phyloP scores from a whole-genome alignment of 64 coral and sea anemone species.

The Actinia equina region DNA sequence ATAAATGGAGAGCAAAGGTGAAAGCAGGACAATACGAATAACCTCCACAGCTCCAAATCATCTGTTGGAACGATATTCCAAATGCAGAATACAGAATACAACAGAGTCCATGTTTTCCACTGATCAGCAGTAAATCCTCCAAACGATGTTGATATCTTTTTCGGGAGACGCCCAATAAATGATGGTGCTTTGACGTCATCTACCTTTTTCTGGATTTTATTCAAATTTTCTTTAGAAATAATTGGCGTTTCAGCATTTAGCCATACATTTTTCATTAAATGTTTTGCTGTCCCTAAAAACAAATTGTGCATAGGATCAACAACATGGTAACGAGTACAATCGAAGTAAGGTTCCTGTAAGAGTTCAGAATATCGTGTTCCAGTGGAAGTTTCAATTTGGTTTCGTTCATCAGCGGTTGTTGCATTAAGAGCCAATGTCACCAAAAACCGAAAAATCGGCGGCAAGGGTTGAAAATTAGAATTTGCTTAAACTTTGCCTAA shows the following conservation, averaged over 20 bases:
- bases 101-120: slow-evolving; percentile 68
- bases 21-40: slow-evolving; percentile 59
- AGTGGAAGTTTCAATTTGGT: slow-evolving; percentile 7
- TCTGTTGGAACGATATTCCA: slow-evolving; percentile 37
- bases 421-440: no score
- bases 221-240: slow-evolving; percentile 33
- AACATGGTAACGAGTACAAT: slow-evolving; percentile 53
- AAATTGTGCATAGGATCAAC: slow-evolving; percentile 69
- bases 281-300: slow-evolving; percentile 65
- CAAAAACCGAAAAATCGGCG: no score
- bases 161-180: slow-evolving; percentile 34
- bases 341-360: slow-evolving; percentile 53
- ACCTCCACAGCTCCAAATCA: slow-evolving; percentile 69
- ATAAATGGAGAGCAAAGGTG: slow-evolving; percentile 37
- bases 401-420: slow-evolving; percentile 39
- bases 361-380: slow-evolving; percentile 60
- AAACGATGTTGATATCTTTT: slow-evolving; percentile 59
- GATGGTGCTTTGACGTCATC: slow-evolving; percentile 55
- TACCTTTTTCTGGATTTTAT: slow-evolving; percentile 54
- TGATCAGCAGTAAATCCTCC: slow-evolving; percentile 75
- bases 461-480: no score
- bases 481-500: no score
- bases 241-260: slow-evolving; percentile 53
- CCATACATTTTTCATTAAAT: slow-evolving; percentile 57
- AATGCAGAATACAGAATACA: slow-evolving; percentile 57